A percentile compares a stretch with the other conserved stretches of the same genome.
These are phyloP conservation scores for Python bivittatus DNA, from an alignment of 2,113 vertebrate species.

Conservation along the genomic window DNA sequence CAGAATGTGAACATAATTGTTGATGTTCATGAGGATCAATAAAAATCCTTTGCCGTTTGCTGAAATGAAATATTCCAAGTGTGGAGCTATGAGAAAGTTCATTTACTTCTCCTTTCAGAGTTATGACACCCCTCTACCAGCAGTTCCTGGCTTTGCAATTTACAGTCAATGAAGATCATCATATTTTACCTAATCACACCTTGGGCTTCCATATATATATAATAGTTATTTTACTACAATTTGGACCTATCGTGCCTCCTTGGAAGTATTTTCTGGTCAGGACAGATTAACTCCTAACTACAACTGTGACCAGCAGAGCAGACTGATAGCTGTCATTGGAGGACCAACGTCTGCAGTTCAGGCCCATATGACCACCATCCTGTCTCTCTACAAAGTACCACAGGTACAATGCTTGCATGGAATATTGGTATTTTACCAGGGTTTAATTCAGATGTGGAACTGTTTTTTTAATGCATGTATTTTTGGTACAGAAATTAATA, in stretches of 20 bases:
- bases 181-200: background rate
- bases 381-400: background rate
- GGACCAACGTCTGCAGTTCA: no score
- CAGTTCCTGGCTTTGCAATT: slow-evolving; percentile 16
- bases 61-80: background rate
- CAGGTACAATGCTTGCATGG: background rate
- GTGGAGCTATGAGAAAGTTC: no score
- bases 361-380: no score
- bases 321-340: no score
- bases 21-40: no score
- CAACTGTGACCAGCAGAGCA: no score
- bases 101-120: background rate
- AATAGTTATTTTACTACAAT: background rate
- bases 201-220: no score
- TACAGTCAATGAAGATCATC: slow-evolving; percentile 10
- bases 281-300: background rate
- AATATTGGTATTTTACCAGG: background rate
- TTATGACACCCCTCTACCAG: background rate
- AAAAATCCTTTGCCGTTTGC: background rate
- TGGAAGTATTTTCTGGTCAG: background rate
- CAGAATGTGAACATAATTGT: no score
- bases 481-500: no score
- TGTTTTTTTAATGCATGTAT: no score
- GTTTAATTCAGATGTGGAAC: no score
- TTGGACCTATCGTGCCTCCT: background rate